phyloP scores from a whole-genome alignment of 2,113 vertebrate genomes.

The Anolis carolinensis region DNA sequence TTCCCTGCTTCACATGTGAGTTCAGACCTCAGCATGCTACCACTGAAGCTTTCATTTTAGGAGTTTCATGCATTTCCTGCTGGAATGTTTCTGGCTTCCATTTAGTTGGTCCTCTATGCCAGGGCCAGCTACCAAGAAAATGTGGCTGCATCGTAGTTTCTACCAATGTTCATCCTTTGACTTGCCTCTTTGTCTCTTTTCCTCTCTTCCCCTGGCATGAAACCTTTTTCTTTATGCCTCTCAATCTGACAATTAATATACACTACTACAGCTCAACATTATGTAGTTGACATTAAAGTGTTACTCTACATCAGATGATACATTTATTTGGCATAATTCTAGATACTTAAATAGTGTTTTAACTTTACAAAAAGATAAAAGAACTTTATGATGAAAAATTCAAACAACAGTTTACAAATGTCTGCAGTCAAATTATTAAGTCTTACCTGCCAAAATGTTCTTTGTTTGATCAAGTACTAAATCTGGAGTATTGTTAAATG shows the following conservation, averaged over 20 bases:
- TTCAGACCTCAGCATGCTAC: neutral
- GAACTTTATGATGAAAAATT: neutral
- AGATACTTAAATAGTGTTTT: neutral
- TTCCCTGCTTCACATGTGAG: neutral
- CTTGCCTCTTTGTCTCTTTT: neutral
- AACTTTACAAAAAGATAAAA: neutral
- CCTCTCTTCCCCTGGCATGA: neutral
- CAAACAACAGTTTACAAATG: conserved; percentile 3
- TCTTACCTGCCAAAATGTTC: conserved; percentile 82
- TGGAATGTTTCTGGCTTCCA: neutral
- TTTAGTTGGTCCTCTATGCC: no score
- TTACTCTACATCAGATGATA: neutral
- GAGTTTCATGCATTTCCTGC: no score
- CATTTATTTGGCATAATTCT: neutral
- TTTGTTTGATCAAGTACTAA: conserved; percentile 84
- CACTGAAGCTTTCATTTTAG: neutral
- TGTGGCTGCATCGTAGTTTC: neutral
- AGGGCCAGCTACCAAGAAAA: neutral
- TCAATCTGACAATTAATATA: neutral
- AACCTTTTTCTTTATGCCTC: neutral
- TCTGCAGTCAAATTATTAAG: conserved; percentile 1
- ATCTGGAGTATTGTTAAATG: conserved; percentile 86
- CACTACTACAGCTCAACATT: neutral
- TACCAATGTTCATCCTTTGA: neutral
- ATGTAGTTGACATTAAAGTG: conserved; percentile 15